Evolutionary conservation across 2,113 vertebrate genomes (phyloP).

Genomic region (Accipiter cooperii): DNA sequence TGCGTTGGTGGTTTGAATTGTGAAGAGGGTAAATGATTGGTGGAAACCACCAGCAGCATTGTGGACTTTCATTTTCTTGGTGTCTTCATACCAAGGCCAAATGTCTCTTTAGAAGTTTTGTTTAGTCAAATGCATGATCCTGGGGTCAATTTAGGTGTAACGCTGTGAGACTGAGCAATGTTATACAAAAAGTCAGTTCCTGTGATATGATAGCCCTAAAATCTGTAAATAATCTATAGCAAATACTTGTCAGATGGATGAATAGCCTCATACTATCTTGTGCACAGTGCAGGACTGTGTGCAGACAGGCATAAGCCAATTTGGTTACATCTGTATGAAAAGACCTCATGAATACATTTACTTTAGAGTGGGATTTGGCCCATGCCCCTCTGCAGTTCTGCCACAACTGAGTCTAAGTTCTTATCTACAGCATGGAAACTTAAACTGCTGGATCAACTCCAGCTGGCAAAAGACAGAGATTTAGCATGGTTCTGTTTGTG

Average conservation of each 20-base stretch:
- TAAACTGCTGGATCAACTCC: neutral
- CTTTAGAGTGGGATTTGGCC: neutral
- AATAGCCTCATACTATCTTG: neutral
- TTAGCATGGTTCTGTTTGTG: neutral
- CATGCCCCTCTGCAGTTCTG: neutral
- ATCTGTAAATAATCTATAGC: neutral
- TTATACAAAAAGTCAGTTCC: neutral
- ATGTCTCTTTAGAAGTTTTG: neutral
- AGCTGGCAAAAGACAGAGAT: neutral
- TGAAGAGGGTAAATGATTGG: neutral
- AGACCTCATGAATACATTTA: neutral
- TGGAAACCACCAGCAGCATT: neutral
- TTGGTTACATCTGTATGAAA: neutral
- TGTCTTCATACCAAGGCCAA: neutral
- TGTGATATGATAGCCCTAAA: neutral
- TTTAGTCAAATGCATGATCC: neutral
- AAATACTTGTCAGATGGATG: neutral
- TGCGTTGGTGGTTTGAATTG: neutral
- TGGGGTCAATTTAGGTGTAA: neutral
- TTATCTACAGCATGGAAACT: neutral
- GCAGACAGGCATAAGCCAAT: neutral
- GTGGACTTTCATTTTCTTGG: neutral
- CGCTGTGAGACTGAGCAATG: neutral
- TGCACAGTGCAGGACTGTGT: neutral
- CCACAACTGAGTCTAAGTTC: neutral